Evolutionary conservation across 2,113 vertebrate genomes (phyloP), one percentile per base, ranked within the genome.

Genomic region (Saccopteryx bilineata): DNA sequence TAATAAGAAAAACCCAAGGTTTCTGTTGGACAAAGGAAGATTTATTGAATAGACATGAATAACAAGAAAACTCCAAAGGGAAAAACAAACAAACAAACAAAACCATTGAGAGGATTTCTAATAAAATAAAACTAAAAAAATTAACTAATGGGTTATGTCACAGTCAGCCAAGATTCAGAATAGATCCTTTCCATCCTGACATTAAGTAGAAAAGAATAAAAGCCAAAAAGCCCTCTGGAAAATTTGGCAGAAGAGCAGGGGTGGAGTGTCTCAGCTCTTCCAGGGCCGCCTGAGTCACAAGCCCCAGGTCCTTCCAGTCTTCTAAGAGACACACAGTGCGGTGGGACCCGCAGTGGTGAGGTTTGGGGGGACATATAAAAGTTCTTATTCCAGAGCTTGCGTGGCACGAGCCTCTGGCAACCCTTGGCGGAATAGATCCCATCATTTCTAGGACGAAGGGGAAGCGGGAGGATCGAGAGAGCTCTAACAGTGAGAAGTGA

Each of bases 41-140:
- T 63, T 91, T n/a, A 75, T 2, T 93, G 81, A 88, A 79, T 74
- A 79, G 91, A 88, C 19, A 46, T 58, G 39, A 92, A 88, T 19
- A 90, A 58, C 39, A 94, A 94, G 21, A 13, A 90, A 90, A 63
- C 82, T 8, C n/a, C n/a, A 94, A 91, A 65, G 21, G 33, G 12
- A 69, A 54, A 68, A 54, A 68, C 61, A 87, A 72, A 15, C 21
- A 86, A 85, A 60, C 31, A 83, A 69, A 92, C 33, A 72, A 76
- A 52, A 54, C 0, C 21, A 1, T 87, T 88, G 21, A 54, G 33
- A 66, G 28, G 8, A 66, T 91, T 91, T 93, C 61, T 91, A 88
- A 91, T 78, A 54, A 83, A 93, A 91, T 24, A 90, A 60, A 78
- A 60, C 24, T 23, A 13, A 84, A 60, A 60, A 46, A 94, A 58